These are phyloP conservation scores for Neotoma lepida DNA, from an alignment of 2,113 vertebrate species.

Conservation along the genomic window DNA sequence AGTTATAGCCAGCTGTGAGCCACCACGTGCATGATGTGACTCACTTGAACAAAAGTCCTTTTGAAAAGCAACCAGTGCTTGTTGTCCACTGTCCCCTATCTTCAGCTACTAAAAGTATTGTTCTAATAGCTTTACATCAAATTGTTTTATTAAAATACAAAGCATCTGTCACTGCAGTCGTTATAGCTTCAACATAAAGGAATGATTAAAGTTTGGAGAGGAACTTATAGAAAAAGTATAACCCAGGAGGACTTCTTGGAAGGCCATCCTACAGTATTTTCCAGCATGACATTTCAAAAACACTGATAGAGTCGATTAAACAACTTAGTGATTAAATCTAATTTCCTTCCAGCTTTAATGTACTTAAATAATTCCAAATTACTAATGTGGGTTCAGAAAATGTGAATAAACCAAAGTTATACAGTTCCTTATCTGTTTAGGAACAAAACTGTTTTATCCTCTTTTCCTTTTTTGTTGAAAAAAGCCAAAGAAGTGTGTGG, in stretches of 20 bases:
- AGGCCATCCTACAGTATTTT: background rate
- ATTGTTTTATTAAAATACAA: background rate
- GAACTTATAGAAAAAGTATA: background rate
- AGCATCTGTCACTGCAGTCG: background rate
- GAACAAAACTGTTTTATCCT: background rate
- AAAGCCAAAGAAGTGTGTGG: background rate
- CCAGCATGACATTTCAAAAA: conserved; percentile 9
- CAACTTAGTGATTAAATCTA: background rate
- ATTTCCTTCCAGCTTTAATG: background rate
- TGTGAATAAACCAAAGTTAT: background rate
- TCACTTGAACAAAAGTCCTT: background rate
- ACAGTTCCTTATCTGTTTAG: conserved; percentile 12
- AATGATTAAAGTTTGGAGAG: background rate
- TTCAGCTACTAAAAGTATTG: background rate
- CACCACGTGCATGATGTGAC: background rate
- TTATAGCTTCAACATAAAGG: conserved; percentile 23
- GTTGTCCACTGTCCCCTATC: background rate
- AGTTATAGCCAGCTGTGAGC: background rate
- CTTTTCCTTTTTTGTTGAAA: conserved; percentile 27
- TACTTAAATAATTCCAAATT: background rate
- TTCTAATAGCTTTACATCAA: background rate
- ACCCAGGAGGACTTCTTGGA: conserved; percentile 29
- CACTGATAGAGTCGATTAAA: background rate
- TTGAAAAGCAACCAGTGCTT: background rate
- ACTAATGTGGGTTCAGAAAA: conserved; percentile 14